Evolutionary conservation across 2,888 invertebrate species (phyloP), one percentile per base, ranked within the genome.

Genomic region (Stegana nigrithorax): DNA sequence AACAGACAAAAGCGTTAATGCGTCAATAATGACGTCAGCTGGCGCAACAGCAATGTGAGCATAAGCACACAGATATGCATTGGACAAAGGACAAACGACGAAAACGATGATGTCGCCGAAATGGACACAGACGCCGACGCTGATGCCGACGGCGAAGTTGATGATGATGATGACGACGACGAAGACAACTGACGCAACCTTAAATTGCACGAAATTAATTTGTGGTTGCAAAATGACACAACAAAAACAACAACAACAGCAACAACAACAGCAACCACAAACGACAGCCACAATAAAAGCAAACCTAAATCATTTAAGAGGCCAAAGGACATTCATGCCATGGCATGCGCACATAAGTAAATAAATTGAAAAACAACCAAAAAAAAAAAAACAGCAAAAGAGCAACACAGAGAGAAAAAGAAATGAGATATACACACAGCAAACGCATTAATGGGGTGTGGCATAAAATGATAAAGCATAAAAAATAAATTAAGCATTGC

Each of bases 331-430:
- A 39, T 39, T n/a, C n/a, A 39, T 29, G 26, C 19, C n/a, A 32
- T 27, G 4, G 10, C 25, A 27, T 42, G 68, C 56, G 60, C 62
- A 61, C 57, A 65, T 64, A 61, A 62, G 64, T 63, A 10, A 12
- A 65, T 73, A 78, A 74, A 75, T 74, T 78, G 70, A 72, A 75
- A 74, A 75, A 68, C 36, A 36, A 14, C 4, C 10, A 39, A 10
- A 70, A 75, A 75, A 78, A 68, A 75, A 75, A 78, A 68, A 32
- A n/a, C 6, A n/a, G 44, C 67, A 64, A 70, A 68, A 64, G 42
- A 32, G 17, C 51, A 25, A 42, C 10, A 51, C 19, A 51, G 8
- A 36, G 23, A 36, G 17, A n/a, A n/a, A n/a, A n/a, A n/a, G n/a
- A n/a, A n/a, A n/a, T n/a, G n/a, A n/a, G n/a, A n/a, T n/a, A n/a